Base-by-base conservation (phyloP, 2,888 invertebrate species). In the Hypercompe scribonia region DNA sequence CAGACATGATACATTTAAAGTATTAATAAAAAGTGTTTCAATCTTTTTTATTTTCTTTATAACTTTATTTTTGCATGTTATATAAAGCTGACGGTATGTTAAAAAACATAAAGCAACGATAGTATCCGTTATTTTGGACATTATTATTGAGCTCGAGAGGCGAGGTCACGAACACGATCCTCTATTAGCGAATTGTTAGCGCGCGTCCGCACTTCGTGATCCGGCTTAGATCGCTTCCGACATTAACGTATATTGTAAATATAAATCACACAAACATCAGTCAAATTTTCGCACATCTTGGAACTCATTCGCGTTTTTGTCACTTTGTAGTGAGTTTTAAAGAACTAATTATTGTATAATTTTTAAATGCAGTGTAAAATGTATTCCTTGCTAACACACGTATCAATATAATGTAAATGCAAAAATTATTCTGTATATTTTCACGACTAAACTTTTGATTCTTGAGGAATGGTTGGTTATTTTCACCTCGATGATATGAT, bases 151-250 rank as follows among this genome's bases (percentile, higher is more conserved):
- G 88, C 83, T 84, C 83, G 86, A 88, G 88, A 88, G 90, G 91
- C 88, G 90, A 89, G 92, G 90, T 92, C 92, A 90, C 94, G 93
- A 92, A 86, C 93, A 91, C 91, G 93, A 92, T 90, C 89, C 90
- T 88, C 92, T 92, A 94, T 95, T 94, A 94, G 93, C 90, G 91
- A 86, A 88, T 92, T 89, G 93, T 94, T 94, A 94, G 91, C 91
- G 90, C 91, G 90, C 90, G 90, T 90, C 90, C 81, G 89, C 86
- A 87, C 90, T 84, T 94, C 94, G 94, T 95, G 95, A 93, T 91
- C 89, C 85, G 80, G 76, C 88, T 86, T 88, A 90, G 93, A 93
- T 93, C 91, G 92, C 92, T 94, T 94, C 94, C 94, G 93, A 93
- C 91, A 82, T 86, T 79, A 81, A 78, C 79, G 76, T 81, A 77